Base-by-base conservation (phyloP, 64 coral and sea anemone species). In the Astreopora myriophthalma region DNA sequence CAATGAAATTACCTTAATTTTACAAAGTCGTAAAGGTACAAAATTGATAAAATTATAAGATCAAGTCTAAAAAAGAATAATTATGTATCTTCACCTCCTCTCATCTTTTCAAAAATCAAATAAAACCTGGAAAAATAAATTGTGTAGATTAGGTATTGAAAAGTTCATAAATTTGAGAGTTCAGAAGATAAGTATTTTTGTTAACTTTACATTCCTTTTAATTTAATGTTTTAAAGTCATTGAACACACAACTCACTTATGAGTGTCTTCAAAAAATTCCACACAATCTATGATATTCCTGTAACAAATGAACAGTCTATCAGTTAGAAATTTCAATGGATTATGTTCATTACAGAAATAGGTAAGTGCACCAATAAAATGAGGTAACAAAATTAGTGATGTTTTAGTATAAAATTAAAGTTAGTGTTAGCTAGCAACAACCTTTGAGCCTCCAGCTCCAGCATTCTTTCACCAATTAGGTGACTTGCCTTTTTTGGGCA, bases 21-120 rank as follows among this genome's bases (percentile, higher is more conserved):
- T n/a, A n/a, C n/a, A n/a, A n/a, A n/a, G n/a, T n/a, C n/a, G n/a
- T n/a, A 32, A 66, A 39, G 17, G 16, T 2, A 36, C 10, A n/a
- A 28, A 24, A 17, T 8, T 62, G 29, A 37, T 23, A 42, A 24
- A 14, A n/a, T 16, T 9, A 22, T 3, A 27, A 10, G 11, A 29
- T 24, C 12, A 46, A 5, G 42, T 6, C 5, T 6, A 46, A 14
- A 13, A 55, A 55, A 16, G 49, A 13, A 55, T 46, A 55, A 55
- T 3, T 16, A 55, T n/a, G 17, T 22, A 55, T 55, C 2, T 61
- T 86, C 87, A 96, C 95, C 95, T 96, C 95, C 91, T 78, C 86
- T 88, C 95, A 96, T 96, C 68, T 93, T 96, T 87, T 96, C 95
- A 75, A 96, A 96, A 31, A 96, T 76, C 67, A 93, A 69, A 67